Conservation (phyloP, 2,888 invertebrate genomes). For the Diachrysia chrysitis region DNA sequence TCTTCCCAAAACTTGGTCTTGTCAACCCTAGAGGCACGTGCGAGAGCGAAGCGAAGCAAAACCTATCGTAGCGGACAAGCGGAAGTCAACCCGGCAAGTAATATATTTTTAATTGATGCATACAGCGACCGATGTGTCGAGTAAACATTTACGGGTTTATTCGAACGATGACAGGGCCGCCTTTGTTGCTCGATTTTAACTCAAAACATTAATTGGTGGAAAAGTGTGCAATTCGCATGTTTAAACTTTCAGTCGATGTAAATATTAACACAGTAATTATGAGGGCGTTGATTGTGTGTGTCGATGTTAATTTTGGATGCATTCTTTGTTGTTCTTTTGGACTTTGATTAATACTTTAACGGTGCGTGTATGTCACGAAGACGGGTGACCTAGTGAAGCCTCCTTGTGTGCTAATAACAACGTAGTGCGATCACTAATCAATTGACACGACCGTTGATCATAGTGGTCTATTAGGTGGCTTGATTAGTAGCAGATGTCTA, state of each 20-base stretch:
- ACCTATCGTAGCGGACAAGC: slow-evolving; percentile 66
- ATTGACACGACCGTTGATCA: slow-evolving; percentile 6
- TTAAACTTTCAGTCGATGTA: slow-evolving; percentile 79
- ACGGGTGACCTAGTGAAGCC: not conserved
- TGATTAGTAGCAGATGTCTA: slow-evolving; percentile 3
- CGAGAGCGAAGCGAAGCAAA: slow-evolving; percentile 48
- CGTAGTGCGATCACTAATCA: slow-evolving; percentile 2
- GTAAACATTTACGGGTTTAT: slow-evolving; percentile 85
- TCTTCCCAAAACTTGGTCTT: not conserved
- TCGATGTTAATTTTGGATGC: slow-evolving; percentile 65
- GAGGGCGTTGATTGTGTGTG: slow-evolving; percentile 76
- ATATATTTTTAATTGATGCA: slow-evolving; percentile 88
- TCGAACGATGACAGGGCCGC: slow-evolving; percentile 76
- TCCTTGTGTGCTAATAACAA: slow-evolving; percentile 5
- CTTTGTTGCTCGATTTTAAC: slow-evolving; percentile 83
- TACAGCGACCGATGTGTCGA: slow-evolving; percentile 80
- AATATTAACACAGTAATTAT: slow-evolving; percentile 83
- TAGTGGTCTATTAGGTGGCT: not conserved
- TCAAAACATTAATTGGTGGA: slow-evolving; percentile 84
- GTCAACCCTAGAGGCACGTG: slow-evolving; percentile 39
- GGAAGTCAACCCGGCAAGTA: slow-evolving; percentile 80
- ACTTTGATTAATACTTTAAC: slow-evolving; percentile 42
- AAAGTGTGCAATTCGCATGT: slow-evolving; percentile 84
- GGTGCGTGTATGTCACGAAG: slow-evolving; percentile 22
- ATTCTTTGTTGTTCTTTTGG: slow-evolving; percentile 52